Base-by-base conservation (phyloP, 37 sponge, comb jelly and placozoan species). In the Eunapius fragilis region DNA sequence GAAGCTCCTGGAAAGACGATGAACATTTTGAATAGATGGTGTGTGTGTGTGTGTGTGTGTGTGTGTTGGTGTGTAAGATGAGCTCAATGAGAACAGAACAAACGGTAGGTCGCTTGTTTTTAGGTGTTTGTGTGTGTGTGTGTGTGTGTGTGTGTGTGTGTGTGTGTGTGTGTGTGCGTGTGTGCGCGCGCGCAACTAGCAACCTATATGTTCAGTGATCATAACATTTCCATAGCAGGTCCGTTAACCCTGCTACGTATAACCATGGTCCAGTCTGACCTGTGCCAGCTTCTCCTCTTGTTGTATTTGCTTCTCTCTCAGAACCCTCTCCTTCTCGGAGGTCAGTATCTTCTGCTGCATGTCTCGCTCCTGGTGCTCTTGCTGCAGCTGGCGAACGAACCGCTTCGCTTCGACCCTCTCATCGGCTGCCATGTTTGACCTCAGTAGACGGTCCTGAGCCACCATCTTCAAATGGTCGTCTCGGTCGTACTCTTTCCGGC, bases 201-300 rank as follows among this genome's bases (percentile, higher is more conserved):
- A 9, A 35, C n/a, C n/a, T 41, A 41, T 6, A 41, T 41, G 6
- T 41, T 9, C 3, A 3, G 6, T 41, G 6, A 3, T 6, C 6
- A 41, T 6, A 3, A 41, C 58, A 58, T 58, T 4, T 58, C 14
- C 17, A 12, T 11, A 58, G 58, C 14, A 58, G 58, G 14, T 10
- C 73, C 30, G 12, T 17, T 32, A 72, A 7, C 22, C 73, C 73
- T 12, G 13, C n/a, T 0, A 2, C 71, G 27, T 6, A 28, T 2
- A 4, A 28, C 27, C n/a, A n/a, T n/a, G n/a, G 71, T 28, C 22
- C 79, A 28, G 2, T 28, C 37, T 11, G 27, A 91, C 91, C 78
- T 88, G 80, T 31, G 95, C 93, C 75, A 98, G 90, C 50, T 88
- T 80, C 35, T 90, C 91, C 75, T 98, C 98, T 48, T 98, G 98